Evolutionary conservation across 92 coral and sea anemone genomes (phyloP).

Genomic region (Pocillopora meandrina): DNA sequence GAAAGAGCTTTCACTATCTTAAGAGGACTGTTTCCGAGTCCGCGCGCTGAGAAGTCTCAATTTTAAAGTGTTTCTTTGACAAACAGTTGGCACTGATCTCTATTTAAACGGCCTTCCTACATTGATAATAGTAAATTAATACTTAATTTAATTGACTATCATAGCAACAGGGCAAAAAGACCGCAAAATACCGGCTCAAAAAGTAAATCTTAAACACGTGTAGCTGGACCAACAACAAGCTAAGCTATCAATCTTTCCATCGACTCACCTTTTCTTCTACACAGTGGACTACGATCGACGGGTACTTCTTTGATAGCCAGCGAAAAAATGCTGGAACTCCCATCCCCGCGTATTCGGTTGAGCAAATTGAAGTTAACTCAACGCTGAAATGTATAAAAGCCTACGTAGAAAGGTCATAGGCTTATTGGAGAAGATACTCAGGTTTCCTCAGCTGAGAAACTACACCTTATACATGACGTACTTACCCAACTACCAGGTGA

Average conservation of each 20-base stretch:
- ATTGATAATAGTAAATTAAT: too few relatives aligned
- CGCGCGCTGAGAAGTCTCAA: too few relatives aligned
- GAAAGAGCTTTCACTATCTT: too few relatives aligned
- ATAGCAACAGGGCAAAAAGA: not conserved
- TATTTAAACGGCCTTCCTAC: too few relatives aligned
- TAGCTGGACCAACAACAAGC: not conserved
- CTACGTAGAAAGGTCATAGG: not conserved
- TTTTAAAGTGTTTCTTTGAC: too few relatives aligned
- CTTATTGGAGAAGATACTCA: not conserved
- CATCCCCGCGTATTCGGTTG: slow-evolving; percentile 42
- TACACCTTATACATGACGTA: too few relatives aligned
- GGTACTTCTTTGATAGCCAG: slow-evolving; percentile 98
- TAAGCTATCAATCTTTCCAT: not conserved
- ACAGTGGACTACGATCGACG: slow-evolving; percentile 96
- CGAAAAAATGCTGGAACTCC: slow-evolving; percentile 99
- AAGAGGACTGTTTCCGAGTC: too few relatives aligned
- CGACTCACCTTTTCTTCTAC: slow-evolving; percentile 91
- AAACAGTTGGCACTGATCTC: too few relatives aligned
- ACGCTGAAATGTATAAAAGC: not conserved
- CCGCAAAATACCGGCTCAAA: not conserved
- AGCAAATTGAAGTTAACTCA: not conserved
- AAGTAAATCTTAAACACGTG: slow-evolving; percentile 4
- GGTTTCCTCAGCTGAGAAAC: not conserved
- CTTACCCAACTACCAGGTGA: not conserved
- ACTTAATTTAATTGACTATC: not conserved